Percentiles rank a stretch among this genome's conserved stretches.
Evolutionary conservation across 2,113 vertebrate species (phyloP).

Genomic region (Amia ocellicauda): DNA sequence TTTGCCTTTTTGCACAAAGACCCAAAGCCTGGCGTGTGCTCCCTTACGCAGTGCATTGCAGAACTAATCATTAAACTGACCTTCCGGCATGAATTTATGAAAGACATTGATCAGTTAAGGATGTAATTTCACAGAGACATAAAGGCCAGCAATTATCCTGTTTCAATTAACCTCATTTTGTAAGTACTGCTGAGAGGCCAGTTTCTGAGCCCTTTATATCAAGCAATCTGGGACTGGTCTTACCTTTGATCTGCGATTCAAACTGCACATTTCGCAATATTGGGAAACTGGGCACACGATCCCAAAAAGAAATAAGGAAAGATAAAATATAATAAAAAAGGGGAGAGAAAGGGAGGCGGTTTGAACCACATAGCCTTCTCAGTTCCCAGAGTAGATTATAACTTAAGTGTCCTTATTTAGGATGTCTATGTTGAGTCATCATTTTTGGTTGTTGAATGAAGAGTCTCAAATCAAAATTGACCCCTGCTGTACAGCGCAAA

Average conservation of each 20-base stretch:
- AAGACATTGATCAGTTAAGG: constrained; percentile 70
- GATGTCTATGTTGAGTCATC: neutral
- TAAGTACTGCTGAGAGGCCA: constrained; percentile 63
- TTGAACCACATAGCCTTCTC: too few species aligned
- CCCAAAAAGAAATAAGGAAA: constrained; percentile 19
- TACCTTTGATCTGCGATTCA: constrained; percentile 48
- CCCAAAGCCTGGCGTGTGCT: constrained; percentile 23
- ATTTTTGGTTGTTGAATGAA: too few species aligned
- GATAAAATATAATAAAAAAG: constrained; percentile 10
- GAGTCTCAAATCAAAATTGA: too few species aligned
- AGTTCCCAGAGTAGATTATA: too few species aligned
- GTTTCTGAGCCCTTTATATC: constrained; percentile 47
- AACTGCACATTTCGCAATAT: constrained; percentile 37
- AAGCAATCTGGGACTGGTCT: constrained; percentile 33
- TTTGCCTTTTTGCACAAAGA: constrained; percentile 34
- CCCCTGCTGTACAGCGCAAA: too few species aligned
- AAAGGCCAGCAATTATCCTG: constrained; percentile 67
- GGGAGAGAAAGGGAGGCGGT: neutral
- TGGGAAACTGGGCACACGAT: constrained; percentile 30
- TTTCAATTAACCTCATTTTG: constrained; percentile 70
- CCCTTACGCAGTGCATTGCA: constrained; percentile 27
- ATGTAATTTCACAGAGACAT: constrained; percentile 63
- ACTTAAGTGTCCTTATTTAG: neutral
- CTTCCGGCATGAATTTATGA: constrained; percentile 66
- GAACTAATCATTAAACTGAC: constrained; percentile 56